These are phyloP conservation scores for Flexamia atlantica DNA, from an alignment of 2,888 invertebrate genomes.

Conservation along the genomic window DNA sequence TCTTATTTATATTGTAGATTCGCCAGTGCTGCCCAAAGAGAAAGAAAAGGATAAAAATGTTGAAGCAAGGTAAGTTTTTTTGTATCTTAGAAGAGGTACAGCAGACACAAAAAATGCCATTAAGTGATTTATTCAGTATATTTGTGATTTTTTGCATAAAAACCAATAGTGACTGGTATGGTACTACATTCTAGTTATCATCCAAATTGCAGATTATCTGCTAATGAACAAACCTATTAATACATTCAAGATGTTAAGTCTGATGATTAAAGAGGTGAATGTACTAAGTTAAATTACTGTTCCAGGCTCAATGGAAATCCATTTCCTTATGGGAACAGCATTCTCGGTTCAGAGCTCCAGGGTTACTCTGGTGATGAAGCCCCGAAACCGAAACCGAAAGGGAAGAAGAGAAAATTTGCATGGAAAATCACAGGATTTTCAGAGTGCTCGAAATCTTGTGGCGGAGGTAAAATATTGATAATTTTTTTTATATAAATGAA, in stretches of 20 bases:
- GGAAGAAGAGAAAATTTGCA: conserved; percentile 59
- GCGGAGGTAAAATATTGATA: conserved; percentile 79
- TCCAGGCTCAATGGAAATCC: conserved; percentile 31
- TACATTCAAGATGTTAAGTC: too few species aligned
- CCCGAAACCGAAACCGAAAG: conserved; percentile 60
- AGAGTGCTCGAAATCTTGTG: conserved; percentile 89
- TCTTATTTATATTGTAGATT: conserved; percentile 5
- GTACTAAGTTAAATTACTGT: neutral
- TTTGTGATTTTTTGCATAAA: too few species aligned
- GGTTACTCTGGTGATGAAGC: conserved; percentile 63
- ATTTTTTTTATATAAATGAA: too few species aligned
- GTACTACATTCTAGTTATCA: too few species aligned
- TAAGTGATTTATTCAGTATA: too few species aligned
- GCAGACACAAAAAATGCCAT: too few species aligned
- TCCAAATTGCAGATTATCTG: too few species aligned
- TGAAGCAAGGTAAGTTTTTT: conserved; percentile 22
- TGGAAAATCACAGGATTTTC: conserved; percentile 91
- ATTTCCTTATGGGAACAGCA: conserved; percentile 55
- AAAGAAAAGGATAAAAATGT: conserved; percentile 16
- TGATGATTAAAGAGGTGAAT: too few species aligned
- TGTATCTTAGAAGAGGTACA: too few species aligned
- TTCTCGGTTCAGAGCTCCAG: conserved; percentile 49
- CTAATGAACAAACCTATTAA: too few species aligned
- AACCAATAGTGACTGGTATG: too few species aligned
- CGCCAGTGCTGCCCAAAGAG: conserved; percentile 28